Conservation (phyloP, 1,140 invertebrate species). For the Leptinotarsa lineolata region DNA sequence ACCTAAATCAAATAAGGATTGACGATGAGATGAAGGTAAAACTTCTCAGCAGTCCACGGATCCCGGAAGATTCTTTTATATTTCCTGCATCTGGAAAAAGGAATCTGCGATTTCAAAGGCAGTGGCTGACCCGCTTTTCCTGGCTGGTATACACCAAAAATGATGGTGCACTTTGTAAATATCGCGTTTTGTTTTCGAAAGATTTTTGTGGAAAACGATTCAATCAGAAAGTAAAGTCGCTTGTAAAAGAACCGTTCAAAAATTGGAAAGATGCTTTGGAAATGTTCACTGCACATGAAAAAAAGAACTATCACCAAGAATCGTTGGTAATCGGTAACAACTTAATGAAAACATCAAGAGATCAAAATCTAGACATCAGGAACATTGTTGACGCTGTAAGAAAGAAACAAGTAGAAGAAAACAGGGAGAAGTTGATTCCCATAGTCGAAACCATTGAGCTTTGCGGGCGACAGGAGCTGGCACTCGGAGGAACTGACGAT, state of each 20-base stretch:
- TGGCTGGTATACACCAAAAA: conserved; percentile 17
- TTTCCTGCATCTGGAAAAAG: too few species aligned
- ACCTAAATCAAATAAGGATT: too few species aligned
- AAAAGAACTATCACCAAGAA: conserved; percentile 8
- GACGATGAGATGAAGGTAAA: too few species aligned
- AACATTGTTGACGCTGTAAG: background rate
- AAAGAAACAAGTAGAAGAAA: conserved; percentile 10
- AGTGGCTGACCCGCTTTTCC: background rate
- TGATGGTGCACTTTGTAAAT: conserved; percentile 24
- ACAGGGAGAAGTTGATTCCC: conserved; percentile 19
- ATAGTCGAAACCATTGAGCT: conserved; percentile 26
- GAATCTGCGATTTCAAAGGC: too few species aligned
- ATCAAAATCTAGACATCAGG: background rate
- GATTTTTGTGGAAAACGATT: background rate
- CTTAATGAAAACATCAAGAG: background rate
- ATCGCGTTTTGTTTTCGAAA: conserved; percentile 12
- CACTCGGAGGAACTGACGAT: conserved; percentile 27
- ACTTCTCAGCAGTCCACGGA: too few species aligned
- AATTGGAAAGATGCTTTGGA: conserved; percentile 22
- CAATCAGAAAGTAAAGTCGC: background rate
- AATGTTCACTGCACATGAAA: background rate
- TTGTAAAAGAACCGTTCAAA: conserved; percentile 9
- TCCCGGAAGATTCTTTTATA: too few species aligned
- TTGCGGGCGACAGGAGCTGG: conserved; percentile 27
- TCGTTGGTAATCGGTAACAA: background rate